These are phyloP conservation scores for Hemichromis elongatus DNA, from an alignment of 2,113 vertebrate genomes.

Conservation along the genomic window DNA sequence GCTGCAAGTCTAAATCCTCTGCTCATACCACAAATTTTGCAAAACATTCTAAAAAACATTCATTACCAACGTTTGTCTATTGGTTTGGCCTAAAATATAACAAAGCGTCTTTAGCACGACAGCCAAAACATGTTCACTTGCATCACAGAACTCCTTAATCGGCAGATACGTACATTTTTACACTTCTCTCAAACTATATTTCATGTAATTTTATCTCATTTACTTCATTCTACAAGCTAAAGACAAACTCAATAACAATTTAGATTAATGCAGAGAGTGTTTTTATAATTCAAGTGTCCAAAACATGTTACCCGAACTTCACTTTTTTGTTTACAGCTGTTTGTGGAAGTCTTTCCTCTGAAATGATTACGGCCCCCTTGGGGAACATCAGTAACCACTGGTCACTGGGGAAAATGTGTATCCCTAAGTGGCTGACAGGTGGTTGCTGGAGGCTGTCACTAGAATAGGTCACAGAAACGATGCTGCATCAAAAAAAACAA, in stretches of 20 bases:
- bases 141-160: background rate
- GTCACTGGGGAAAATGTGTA: background rate
- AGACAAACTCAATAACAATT: fast-evolving
- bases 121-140: background rate
- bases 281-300: background rate
- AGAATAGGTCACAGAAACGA: background rate
- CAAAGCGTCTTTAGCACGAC: background rate
- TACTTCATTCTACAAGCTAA: background rate
- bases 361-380: background rate
- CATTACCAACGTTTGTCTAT: background rate
- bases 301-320: background rate
- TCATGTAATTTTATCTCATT: background rate
- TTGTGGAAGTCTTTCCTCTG: background rate
- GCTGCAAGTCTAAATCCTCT: background rate
- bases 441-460: background rate
- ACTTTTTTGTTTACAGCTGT: background rate
- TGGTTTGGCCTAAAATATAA: background rate
- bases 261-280: background rate
- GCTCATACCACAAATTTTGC: background rate
- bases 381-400: background rate
- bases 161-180: background rate
- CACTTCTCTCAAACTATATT: background rate
- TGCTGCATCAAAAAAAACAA: too few relatives aligned
- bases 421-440: background rate
- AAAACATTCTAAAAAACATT: background rate